Conservation (phyloP, 2,888 invertebrate genomes). For the Tachina lurida region DNA sequence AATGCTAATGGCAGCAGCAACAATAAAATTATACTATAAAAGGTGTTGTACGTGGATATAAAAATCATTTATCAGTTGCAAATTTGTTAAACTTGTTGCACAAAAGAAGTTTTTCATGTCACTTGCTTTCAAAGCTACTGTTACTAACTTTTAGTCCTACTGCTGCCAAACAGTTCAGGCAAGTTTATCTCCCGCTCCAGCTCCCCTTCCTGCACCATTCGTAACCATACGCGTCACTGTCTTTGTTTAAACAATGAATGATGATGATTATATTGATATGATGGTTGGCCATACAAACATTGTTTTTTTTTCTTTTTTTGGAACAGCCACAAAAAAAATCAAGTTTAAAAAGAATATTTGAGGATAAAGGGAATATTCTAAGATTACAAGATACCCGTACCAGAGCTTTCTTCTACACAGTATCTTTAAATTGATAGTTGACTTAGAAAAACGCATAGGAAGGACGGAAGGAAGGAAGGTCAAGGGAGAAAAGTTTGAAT, state of each 20-base stretch:
- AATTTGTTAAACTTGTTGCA: conserved; percentile 80
- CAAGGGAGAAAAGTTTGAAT: background rate
- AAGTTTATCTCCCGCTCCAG: background rate
- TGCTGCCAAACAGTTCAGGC: background rate
- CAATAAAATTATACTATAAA: conserved; percentile 52
- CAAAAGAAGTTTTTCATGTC: conserved; percentile 81
- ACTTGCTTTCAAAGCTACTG: conserved; percentile 76
- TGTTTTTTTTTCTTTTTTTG: conserved; percentile 18
- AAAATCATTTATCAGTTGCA: conserved; percentile 80
- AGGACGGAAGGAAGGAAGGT: too few relatives aligned
- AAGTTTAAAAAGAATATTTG: conserved; percentile 26
- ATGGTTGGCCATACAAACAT: conserved; percentile 54
- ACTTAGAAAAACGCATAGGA: background rate
- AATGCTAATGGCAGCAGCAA: conserved; percentile 4
- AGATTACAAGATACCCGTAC: conserved; percentile 47
- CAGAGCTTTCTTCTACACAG: conserved; percentile 1
- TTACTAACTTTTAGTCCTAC: conserved; percentile 65
- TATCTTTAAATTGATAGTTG: conserved; percentile 1
- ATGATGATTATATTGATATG: conserved; percentile 71
- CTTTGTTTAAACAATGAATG: conserved; percentile 63
- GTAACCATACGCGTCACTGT: conserved; percentile 1
- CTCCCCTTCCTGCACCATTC: background rate
- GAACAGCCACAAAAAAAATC: conserved; percentile 3
- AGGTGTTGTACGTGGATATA: conserved; percentile 74
- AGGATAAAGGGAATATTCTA: conserved; percentile 55